A percentile compares a stretch with the other conserved stretches of the same genome.
Conservation (phyloP, 2,113 vertebrate species). For the Protomyctophum bolini region DNA sequence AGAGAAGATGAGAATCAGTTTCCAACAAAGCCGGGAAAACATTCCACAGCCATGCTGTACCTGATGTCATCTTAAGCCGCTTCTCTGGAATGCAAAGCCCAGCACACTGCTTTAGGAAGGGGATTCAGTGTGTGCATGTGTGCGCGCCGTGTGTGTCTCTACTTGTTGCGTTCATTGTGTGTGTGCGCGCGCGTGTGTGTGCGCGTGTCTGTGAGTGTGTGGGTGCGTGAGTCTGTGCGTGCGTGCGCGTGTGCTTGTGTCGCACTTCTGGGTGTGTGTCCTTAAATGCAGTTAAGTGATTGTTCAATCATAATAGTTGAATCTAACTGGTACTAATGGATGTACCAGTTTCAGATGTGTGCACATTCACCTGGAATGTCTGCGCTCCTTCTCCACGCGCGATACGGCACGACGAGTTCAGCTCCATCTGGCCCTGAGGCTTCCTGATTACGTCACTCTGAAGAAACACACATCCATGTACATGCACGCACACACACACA, state of each 20-base stretch:
- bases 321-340: not conserved
- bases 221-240: not conserved
- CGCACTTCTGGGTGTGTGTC: not conserved
- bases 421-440: conserved; percentile 88
- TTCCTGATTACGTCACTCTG: conserved; percentile 90
- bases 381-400: conserved; percentile 86
- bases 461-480: conserved; percentile 19
- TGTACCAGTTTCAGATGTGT: not conserved
- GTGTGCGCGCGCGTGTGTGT: not conserved
- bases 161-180: not conserved
- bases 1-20: conserved; percentile 57
- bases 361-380: conserved; percentile 83
- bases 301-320: too few relatives aligned
- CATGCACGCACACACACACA: conserved; percentile 10
- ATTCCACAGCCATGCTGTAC: conserved; percentile 50
- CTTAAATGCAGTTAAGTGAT: not conserved
- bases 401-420: conserved; percentile 86
- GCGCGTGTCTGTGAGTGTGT: not conserved
- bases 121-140: not conserved
- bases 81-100: conserved; percentile 53
- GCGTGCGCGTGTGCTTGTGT: too few relatives aligned
- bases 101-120: conserved; percentile 19
- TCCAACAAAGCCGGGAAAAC: conserved; percentile 43
- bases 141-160: not conserved
- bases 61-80: conserved; percentile 63